Evolutionary conservation across 2,888 invertebrate species (phyloP), one percentile per base, ranked within the genome.

Genomic region (Melipona bicolor): DNA sequence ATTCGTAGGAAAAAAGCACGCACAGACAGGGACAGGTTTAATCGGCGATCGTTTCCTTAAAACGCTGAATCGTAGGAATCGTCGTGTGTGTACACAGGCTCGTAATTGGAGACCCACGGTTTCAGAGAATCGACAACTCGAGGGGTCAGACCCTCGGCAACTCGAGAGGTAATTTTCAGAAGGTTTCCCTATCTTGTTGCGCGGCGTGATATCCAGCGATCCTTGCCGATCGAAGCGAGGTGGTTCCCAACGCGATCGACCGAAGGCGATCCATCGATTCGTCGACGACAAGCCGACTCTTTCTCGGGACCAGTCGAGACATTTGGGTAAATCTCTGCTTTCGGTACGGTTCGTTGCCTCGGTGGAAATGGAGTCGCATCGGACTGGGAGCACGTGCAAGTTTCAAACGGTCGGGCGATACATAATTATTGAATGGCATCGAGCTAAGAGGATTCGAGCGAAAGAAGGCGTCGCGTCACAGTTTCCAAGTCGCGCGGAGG

Each of bases 181-280:
- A 89, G 89, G 89, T 89, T 90, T 90, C 87, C 88, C 88, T 90
- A 90, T 90, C 88, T 87, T 81, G 85, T 90, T 90, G 87, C 89
- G 17, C 56, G 52, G 52, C 32, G 3, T 24, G 70, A 75, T 70
- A 79, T 69, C 80, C 59, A 56, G 77, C 68, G 43, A 70, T 79
- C 79, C 77, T 77, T 62, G 65, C 32, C 24, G 36, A 75, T 49
- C 24, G 36, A n/a, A 64, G 4, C 49, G 11, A 64, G 62, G 32
- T 9, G 9, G 43, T 36, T 56, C 50, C 43, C 19, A 49, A 13
- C 6, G 11, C 27, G 24, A 19, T 3, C 6, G 19, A 19, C 3
- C 6, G 19, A 36, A 19, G 11, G 24, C 5, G 21, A 32, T 32
- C 32, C 9, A 64, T 27, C 21, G 17, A 43, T 64, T 15, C 50